These are phyloP conservation scores for Centroberyx gerrardi DNA, from an alignment of 2,797 vertebrate genomes.

Conservation along the genomic window DNA sequence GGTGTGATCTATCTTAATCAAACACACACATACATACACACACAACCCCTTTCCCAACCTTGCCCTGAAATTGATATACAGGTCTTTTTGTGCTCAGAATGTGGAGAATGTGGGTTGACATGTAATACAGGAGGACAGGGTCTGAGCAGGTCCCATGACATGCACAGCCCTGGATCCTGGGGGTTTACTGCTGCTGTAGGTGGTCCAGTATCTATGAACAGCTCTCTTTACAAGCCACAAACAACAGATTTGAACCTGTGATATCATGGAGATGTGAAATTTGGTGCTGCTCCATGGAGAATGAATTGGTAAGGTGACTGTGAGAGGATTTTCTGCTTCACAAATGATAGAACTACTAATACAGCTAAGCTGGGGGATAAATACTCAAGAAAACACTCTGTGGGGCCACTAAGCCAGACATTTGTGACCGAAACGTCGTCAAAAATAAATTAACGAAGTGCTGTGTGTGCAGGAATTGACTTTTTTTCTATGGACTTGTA, in stretches of 20 bases:
- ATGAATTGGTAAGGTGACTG: background rate
- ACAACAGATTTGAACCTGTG: conserved; percentile 20
- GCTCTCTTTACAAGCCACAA: background rate
- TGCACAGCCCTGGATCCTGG: conserved; percentile 27
- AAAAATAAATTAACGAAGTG: too few species aligned
- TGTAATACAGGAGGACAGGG: conserved; percentile 55
- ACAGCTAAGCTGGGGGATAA: too few species aligned
- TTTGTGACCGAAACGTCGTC: too few species aligned
- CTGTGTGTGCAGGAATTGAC: background rate
- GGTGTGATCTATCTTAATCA: conserved; percentile 26
- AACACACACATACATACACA: conserved; percentile 28
- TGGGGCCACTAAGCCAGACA: too few species aligned
- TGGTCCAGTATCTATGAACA: conserved; percentile 7
- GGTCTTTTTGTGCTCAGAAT: conserved; percentile 56
- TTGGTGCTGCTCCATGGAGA: background rate
- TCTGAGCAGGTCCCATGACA: conserved; percentile 42
- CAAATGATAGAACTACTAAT: too few species aligned
- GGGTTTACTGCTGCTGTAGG: background rate
- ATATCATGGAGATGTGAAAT: conserved; percentile 14
- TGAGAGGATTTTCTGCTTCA: too few species aligned
- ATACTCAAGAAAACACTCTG: too few species aligned
- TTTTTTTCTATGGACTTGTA: background rate
- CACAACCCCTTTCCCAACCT: conserved; percentile 28
- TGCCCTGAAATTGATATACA: conserved; percentile 54
- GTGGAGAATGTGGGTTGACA: conserved; percentile 63